A percentile compares a stretch with the other conserved stretches of the same genome.
Conservation (phyloP, 2,113 vertebrate species). For the Erythrocebus patas region DNA sequence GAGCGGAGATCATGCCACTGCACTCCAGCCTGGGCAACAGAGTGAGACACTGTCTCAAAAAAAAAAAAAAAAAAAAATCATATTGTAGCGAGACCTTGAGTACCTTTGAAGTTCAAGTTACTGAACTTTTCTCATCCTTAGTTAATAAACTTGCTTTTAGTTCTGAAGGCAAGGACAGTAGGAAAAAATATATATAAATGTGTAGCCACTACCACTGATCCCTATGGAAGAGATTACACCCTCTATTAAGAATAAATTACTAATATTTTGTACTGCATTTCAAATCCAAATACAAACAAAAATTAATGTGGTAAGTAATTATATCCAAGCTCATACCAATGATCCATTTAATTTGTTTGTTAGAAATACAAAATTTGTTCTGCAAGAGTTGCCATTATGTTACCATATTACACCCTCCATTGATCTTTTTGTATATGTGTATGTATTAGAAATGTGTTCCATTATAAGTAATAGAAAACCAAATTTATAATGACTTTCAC, state of each 20-base stretch:
- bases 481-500: background rate
- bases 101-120: background rate
- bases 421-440: background rate
- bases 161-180: background rate
- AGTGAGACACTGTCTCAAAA: too few relatives aligned
- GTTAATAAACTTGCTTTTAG: background rate
- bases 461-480: background rate
- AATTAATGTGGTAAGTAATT: background rate
- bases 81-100: background rate
- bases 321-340: background rate
- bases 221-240: background rate
- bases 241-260: background rate
- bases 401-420: background rate
- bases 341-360: background rate
- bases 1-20: background rate
- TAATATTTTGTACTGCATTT: conserved; percentile 6
- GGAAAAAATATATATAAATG: background rate
- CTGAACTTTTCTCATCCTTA: background rate
- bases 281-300: conserved; percentile 32
- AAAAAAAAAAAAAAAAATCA: background rate
- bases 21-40: too few relatives aligned
- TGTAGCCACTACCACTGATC: background rate
- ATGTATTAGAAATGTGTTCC: background rate
- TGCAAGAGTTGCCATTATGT: background rate
- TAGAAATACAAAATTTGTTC: background rate